Base-by-base conservation (phyloP, 2,888 invertebrate genomes). In the Parnassius apollo region DNA sequence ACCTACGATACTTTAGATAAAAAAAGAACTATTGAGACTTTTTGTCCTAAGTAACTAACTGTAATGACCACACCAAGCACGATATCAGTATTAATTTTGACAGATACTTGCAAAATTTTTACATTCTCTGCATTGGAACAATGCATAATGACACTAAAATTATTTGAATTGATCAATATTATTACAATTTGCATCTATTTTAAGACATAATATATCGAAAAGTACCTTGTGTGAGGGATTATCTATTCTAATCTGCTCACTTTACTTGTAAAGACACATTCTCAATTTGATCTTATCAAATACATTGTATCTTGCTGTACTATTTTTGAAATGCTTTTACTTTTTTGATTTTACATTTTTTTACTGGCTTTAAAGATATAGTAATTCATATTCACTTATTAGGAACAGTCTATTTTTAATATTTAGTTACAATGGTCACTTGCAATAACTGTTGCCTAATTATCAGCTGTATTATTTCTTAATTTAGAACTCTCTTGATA, bases 1-100 rank as follows among this genome's bases (percentile, higher is more conserved):
- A 85, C 83, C 86, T 88, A 87, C 88, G 83, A 83, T 82, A 82
- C 75, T 87, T 85, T 80, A 83, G 85, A 83, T 88, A 88, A 88
- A 90, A 88, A 90, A 89, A 85, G 80, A 86, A 83, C 78, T 78
- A 72, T 80, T 75, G 78, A 77, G 71, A 77, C 68, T 75, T 82
- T 85, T 83, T 81, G 75, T 75, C 69, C 74, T 70, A 69, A 71
- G 74, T 70, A 69, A 71, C 65, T 81, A 81, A 80, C 82, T 80
- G 78, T 81, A 72, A 71, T 75, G 61, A 57, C 69, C 69, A 70
- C 69, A 71, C 63, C 67, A 65, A 65, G 70, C 69, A 67, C 63
- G 64, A 65, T 70, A 71, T 74, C 65, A 57, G 64, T 50, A 55
- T 44, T 10, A 64, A 65, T 70, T 69, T 71, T 56, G 9, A 2